Base-by-base conservation (phyloP, 1,140 invertebrate genomes). In the Lordiphosa stackelbergi region DNA sequence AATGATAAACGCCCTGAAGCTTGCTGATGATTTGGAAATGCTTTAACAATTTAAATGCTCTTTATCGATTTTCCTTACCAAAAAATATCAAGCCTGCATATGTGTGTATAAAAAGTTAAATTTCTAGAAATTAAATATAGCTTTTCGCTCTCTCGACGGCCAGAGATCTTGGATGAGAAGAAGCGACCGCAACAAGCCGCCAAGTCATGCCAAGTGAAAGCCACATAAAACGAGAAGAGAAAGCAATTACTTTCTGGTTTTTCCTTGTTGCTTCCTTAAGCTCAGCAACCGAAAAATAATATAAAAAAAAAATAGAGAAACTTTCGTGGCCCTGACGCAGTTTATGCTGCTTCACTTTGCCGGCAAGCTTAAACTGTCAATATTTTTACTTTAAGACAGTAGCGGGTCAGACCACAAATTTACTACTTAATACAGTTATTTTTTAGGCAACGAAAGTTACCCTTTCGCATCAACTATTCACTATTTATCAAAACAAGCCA, bases 211-310 rank as follows among this genome's bases (percentile, higher is more conserved):
- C 51, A 48, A 53, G 45, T 49, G 13, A 38, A 38, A 42, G 54
- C 53, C 60, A 63, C 58, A 61, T 43, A 61, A 57, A 57, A 63
- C 47, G 38, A 57, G 36, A 72, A 74, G 69, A 79, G 70, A 79
- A 78, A 78, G 75, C 74, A 81, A 78, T 78, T 74, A 81, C 74
- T 78, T 74, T 73, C 69, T 72, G 51, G 47, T 72, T 54, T 62
- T 19, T 19, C 75, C 74, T 78, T 81, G 75, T 79, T 79, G 74
- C 74, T 81, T 81, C 71, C 58, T 28, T 31, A 36, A 54, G 16
- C 37, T 70, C 42, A 46, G 43, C 41, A 22, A 12, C 13, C 9
- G 36, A 61, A 56, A 51, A 53, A 45, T 42, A 53, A 5, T 35
- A 37, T 12, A 36, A 54, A 53, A 49, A 74, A 36, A 41, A 43